Percentiles rank a stretch among this genome's conserved stretches.
These are phyloP conservation scores for Ellobium chinense DNA, from an alignment of 2,888 invertebrate species.

Conservation along the genomic window DNA sequence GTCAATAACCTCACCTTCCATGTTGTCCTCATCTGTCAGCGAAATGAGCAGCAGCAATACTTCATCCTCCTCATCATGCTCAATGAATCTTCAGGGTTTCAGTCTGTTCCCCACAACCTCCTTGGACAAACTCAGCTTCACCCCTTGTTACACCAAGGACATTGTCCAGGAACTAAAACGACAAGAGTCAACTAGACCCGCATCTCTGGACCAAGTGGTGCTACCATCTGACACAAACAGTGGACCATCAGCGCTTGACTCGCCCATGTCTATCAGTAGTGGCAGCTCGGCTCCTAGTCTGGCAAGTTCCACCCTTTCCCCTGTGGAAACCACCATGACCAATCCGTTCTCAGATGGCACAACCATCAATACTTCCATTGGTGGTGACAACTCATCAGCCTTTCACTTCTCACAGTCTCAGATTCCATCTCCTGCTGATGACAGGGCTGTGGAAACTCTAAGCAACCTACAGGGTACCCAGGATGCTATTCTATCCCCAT, in stretches of 20 bases:
- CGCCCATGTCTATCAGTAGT: constrained; percentile 55
- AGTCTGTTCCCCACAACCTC: constrained; percentile 74
- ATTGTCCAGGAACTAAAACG: constrained; percentile 45
- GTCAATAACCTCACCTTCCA: constrained; percentile 9
- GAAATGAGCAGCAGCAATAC: constrained; percentile 25
- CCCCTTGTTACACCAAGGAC: constrained; percentile 74
- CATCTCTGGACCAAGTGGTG: constrained; percentile 52
- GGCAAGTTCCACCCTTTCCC: constrained; percentile 45
- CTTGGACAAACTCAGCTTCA: constrained; percentile 77
- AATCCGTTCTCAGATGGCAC: constrained; percentile 26
- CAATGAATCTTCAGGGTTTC: constrained; percentile 27
- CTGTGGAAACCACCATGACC: constrained; percentile 35
- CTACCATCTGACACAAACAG: constrained; percentile 35
- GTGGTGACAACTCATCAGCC: neutral
- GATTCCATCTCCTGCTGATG: neutral
- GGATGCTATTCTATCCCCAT: constrained; percentile 7
- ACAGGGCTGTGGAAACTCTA: neutral
- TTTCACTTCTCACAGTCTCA: constrained; percentile 8
- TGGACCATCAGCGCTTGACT: constrained; percentile 46
- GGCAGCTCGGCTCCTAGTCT: constrained; percentile 49
- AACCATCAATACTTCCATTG: neutral
- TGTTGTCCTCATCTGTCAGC: neutral
- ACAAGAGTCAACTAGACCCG: constrained; percentile 46
- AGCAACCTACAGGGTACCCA: neutral
- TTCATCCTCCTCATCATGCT: constrained; percentile 8